Evolutionary conservation across 2,113 vertebrate genomes (phyloP), one percentile per base, ranked within the genome.

Genomic region (Eidolon helvum): DNA sequence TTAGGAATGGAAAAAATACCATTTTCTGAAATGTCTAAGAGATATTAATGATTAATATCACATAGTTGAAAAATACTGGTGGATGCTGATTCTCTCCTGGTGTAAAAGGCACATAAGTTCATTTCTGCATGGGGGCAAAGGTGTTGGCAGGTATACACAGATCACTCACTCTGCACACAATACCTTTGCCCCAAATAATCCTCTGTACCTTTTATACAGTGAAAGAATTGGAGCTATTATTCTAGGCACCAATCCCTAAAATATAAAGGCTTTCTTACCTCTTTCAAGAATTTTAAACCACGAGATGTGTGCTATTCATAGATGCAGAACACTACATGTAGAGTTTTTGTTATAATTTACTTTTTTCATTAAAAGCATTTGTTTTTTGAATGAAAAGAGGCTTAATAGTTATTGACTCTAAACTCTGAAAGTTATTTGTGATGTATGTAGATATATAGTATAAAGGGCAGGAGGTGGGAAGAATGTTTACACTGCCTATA

Each of bases 261-360:
- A 78, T 40, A 68, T 24, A 92, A 85, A 78, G 30, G 9, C 15
- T 55, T 91, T 66, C 40, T 75, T 94, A 94, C 57, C 61, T 84
- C 38, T 69, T 59, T 77, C 43, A 53, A 78, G 43, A 89, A 66
- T 43, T 84, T 78, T 71, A 63, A 92, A 66, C 86, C 72, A 26
- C 72, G 82, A 63, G 88, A 40, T 83, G 30, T 12, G 45, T 35
- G 26, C 30, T 92, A 24, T 48, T 79, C 85, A 74, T 38, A 57
- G 90, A 89, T 88, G 30, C 30, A 82, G 55, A 82, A 91, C 53
- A 85, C n/a, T n/a, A n/a, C 33, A 86, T 28, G 5, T 18, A 43
- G n/a, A 50, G 26, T 43, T 92, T 93, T 97, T 97, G 40, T 93
- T 93, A 74, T 35, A 45, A 63, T 45, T 92, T 80, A 68, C 66